A percentile compares a stretch with the other conserved stretches of the same genome.
Conservation (phyloP, 2,113 vertebrate species). For the Odontesthes bonariensis region DNA sequence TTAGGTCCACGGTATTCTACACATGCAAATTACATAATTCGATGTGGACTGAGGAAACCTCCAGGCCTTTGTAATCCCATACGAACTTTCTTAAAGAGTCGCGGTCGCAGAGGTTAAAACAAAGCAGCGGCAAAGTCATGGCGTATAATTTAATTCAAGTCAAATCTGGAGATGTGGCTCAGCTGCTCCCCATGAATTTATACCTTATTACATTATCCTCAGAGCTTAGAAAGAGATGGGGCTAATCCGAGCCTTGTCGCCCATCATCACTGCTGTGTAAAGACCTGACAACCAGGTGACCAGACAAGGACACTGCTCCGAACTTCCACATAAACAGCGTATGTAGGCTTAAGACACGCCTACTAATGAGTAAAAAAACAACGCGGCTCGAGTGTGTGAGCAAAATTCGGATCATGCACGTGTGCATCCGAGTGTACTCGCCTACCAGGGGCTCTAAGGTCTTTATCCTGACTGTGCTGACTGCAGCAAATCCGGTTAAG, state of each 20-base stretch:
- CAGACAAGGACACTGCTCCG: neutral
- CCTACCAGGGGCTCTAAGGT: constrained; percentile 36
- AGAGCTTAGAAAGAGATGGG: constrained; percentile 11
- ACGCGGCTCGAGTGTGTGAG: neutral
- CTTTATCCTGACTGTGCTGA: constrained; percentile 64
- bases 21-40: no score
- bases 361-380: no score
- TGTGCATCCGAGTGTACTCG: neutral
- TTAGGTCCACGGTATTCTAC: neutral
- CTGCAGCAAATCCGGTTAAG: constrained; percentile 75
- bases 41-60: neutral
- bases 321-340: neutral
- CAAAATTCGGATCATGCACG: neutral
- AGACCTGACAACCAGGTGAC: constrained; percentile 6
- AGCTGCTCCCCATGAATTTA: constrained; percentile 1
- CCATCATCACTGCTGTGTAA: neutral
- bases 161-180: constrained; percentile 2
- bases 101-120: neutral
- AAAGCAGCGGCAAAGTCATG: constrained; percentile 5
- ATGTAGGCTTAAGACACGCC: constrained; percentile 10
- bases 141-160: constrained; percentile 3
- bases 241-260: neutral
- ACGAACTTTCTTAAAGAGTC: neutral
- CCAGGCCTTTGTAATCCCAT: neutral
- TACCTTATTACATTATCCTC: neutral